These are phyloP conservation scores for Ancistrus triradiatus DNA, from an alignment of 2,113 vertebrate species.

Conservation along the genomic window DNA sequence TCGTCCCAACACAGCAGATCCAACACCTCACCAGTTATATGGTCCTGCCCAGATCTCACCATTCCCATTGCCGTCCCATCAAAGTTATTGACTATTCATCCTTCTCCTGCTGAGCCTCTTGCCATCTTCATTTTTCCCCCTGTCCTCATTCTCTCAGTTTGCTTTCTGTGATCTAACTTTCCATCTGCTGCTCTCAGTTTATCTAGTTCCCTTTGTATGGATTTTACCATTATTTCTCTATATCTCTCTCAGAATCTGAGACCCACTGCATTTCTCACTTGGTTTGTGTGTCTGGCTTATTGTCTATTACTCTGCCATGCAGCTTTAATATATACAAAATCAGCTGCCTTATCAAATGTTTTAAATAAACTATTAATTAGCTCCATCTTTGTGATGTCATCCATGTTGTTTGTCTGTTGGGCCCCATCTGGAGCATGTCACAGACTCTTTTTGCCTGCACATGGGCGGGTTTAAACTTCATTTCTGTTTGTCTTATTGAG, in stretches of 20 bases:
- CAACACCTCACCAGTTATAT: slow-evolving; percentile 7
- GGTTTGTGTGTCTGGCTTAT: slow-evolving; percentile 18
- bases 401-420: slow-evolving; percentile 57
- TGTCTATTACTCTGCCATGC: slow-evolving; percentile 37
- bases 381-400: slow-evolving; percentile 58
- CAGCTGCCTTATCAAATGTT: slow-evolving; percentile 51
- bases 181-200: no score
- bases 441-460: slow-evolving; percentile 40
- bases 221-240: slow-evolving; percentile 6
- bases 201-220: no score
- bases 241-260: slow-evolving; percentile 23
- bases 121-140: background rate
- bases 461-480: slow-evolving; percentile 18
- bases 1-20: slow-evolving; percentile 13
- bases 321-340: slow-evolving; percentile 55
- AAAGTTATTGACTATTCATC: no score
- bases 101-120: no score
- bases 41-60: slow-evolving; percentile 4
- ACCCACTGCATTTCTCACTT: slow-evolving; percentile 11
- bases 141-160: no score
- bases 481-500: slow-evolving; percentile 23
- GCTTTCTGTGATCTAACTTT: slow-evolving; percentile 29
- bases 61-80: background rate
- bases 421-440: slow-evolving; percentile 44
- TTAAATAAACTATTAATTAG: slow-evolving; percentile 57